These are phyloP conservation scores for Peucedramus taeniatus DNA, from an alignment of 2,113 vertebrate genomes.

Conservation along the genomic window DNA sequence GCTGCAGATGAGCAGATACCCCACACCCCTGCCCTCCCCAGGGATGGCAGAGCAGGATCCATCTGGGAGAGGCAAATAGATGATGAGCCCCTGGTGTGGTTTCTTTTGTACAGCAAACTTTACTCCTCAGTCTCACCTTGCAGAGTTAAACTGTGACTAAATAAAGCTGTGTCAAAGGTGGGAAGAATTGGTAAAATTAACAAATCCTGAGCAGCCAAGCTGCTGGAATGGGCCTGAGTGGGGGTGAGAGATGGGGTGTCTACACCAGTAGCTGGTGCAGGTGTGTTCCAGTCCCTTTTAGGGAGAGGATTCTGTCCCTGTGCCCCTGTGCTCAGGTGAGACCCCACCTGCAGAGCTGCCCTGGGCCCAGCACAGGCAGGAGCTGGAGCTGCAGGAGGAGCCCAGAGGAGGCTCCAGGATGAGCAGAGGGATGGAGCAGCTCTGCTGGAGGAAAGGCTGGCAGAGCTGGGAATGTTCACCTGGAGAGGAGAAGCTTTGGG, in stretches of 20 bases:
- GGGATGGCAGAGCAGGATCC: rapidly evolving
- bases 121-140: neutral
- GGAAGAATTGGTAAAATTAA: neutral
- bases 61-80: neutral
- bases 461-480: neutral
- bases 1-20: neutral
- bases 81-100: neutral
- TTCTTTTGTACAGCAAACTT: neutral
- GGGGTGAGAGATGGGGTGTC: neutral
- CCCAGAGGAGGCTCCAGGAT: neutral
- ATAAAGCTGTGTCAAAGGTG: neutral
- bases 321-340: neutral
- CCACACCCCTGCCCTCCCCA: neutral
- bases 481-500: neutral
- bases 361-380: neutral
- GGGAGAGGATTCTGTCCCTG: neutral
- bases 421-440: neutral
- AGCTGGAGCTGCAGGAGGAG: neutral
- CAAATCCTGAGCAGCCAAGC: neutral
- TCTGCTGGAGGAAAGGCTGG: neutral
- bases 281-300: neutral
- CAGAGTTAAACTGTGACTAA: neutral
- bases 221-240: neutral
- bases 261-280: neutral
- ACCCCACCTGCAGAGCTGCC: neutral